Percentiles rank a stretch among this genome's conserved stretches.
Evolutionary conservation across 2,797 vertebrate genomes (phyloP).

Genomic region (Hirundo rustica): DNA sequence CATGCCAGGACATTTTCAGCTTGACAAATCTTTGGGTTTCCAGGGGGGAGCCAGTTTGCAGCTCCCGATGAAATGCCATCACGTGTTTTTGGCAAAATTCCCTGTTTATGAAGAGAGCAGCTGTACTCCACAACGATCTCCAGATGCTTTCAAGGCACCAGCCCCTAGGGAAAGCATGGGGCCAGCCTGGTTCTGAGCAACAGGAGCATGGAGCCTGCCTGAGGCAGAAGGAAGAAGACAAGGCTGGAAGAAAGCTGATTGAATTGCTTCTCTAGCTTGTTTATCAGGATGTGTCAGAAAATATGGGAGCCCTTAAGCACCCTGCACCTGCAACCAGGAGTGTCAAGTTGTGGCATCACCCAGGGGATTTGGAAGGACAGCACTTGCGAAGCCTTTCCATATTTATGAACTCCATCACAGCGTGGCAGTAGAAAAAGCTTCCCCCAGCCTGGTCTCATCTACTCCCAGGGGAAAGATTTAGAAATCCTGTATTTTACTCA

Average conservation of each 20-base stretch:
- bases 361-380: background rate
- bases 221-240: background rate
- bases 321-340: background rate
- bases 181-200: background rate
- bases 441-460: background rate
- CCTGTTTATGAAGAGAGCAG: background rate
- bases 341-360: background rate
- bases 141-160: background rate
- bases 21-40: background rate
- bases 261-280: background rate
- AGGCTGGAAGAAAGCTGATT: background rate
- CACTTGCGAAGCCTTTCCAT: background rate
- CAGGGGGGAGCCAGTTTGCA: background rate
- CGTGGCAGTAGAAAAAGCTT: background rate
- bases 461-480: background rate
- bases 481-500: background rate
- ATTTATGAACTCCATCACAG: background rate
- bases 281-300: accelerated
- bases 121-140: background rate
- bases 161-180: background rate
- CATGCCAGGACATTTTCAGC: background rate
- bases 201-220: background rate
- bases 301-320: background rate
- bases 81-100: background rate
- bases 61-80: background rate